A percentile compares a stretch with the other conserved stretches of the same genome.
phyloP scores from a whole-genome alignment of 2,113 vertebrate genomes.

The Phrynosoma platyrhinos region DNA sequence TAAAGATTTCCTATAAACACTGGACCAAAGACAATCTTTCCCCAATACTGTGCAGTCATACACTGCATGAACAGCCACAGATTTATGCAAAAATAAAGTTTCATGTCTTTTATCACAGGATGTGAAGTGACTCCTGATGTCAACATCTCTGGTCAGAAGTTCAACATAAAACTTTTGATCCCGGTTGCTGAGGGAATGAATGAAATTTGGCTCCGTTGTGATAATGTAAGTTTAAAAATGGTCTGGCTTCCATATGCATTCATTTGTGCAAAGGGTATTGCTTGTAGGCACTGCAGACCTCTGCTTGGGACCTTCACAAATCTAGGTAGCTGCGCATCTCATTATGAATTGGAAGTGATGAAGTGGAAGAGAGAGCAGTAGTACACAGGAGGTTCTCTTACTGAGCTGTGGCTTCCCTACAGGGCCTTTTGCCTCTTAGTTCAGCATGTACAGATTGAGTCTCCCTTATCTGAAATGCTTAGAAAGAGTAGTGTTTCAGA shows the following conservation, averaged over 20 bases:
- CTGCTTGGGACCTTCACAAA: neutral
- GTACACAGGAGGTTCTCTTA: neutral
- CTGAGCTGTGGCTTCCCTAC: too few relatives aligned
- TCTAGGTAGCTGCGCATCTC: too few relatives aligned
- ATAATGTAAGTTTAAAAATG: conserved; percentile 82
- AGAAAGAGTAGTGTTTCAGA: too few relatives aligned
- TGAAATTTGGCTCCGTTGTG: conserved; percentile 98
- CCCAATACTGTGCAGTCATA: neutral
- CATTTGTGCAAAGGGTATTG: neutral
- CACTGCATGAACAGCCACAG: neutral
- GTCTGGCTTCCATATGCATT: neutral
- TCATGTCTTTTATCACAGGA: conserved; percentile 75
- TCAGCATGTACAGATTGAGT: neutral
- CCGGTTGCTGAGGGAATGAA: conserved; percentile 99
- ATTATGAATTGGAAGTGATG: too few relatives aligned
- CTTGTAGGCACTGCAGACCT: neutral
- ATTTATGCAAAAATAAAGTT: neutral
- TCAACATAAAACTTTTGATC: conserved; percentile 98
- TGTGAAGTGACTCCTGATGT: conserved; percentile 99
- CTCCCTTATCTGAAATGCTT: too few relatives aligned
- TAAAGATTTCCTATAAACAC: neutral
- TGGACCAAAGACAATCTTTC: neutral
- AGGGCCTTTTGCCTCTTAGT: neutral
- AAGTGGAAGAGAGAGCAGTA: neutral
- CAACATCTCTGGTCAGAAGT: conserved; percentile 99